Conservation (phyloP, 2,797 vertebrate species). For the Buphagus erythrorhynchus region DNA sequence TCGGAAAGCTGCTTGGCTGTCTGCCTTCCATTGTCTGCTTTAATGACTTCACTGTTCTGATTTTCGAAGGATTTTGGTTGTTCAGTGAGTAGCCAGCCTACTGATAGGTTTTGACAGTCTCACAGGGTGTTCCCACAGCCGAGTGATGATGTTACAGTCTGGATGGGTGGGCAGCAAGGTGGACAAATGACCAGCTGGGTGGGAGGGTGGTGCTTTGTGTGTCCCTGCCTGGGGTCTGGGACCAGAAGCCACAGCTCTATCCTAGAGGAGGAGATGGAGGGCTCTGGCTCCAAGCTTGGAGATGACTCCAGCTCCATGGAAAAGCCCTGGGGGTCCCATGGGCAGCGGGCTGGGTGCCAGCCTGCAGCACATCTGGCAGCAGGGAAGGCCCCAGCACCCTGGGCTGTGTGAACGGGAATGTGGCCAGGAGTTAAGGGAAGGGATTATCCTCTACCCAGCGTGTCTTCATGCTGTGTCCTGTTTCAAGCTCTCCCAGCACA, state of each 20-base stretch:
- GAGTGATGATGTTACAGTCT: not conserved
- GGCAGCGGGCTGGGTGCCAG: fast-evolving
- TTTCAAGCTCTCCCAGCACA: not conserved
- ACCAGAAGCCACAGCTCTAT: not conserved
- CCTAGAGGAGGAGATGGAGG: not conserved
- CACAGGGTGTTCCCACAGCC: not conserved
- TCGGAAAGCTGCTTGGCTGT: not conserved
- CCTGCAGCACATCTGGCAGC: not conserved
- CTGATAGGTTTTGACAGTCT: not conserved
- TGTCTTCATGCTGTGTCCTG: fast-evolving
- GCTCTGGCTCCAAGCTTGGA: fast-evolving
- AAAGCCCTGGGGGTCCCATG: fast-evolving
- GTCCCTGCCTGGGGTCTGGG: not conserved
- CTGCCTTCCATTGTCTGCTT: not conserved
- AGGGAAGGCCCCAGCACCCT: not conserved
- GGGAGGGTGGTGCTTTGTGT: not conserved
- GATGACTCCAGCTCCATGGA: not conserved
- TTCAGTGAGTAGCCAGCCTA: not conserved
- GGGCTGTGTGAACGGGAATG: fast-evolving
- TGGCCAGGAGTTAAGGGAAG: not conserved
- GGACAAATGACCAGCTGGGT: not conserved
- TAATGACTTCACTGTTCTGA: not conserved
- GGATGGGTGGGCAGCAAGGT: not conserved
- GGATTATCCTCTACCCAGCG: not conserved
- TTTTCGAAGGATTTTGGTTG: not conserved